Percentiles rank a stretch among this genome's conserved stretches.
These are phyloP conservation scores for Chaunax sp. DNA, from an alignment of 2,797 vertebrate genomes.

Conservation along the genomic window DNA sequence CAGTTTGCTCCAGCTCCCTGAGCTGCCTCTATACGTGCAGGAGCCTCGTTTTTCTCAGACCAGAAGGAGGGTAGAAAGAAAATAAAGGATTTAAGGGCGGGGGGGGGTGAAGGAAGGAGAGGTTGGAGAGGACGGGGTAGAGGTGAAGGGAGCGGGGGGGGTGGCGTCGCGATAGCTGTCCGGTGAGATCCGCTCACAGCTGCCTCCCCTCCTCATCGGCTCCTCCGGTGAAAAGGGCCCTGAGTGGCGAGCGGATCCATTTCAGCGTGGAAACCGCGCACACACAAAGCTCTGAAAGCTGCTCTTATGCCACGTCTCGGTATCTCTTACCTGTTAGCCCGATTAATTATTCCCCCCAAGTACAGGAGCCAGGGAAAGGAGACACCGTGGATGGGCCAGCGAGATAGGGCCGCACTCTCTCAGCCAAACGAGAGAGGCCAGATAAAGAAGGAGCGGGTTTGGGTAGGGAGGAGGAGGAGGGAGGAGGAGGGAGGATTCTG, in stretches of 20 bases:
- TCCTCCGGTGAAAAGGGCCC: conserved; percentile 71
- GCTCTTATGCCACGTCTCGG: conserved; percentile 81
- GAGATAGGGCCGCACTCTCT: conserved; percentile 77
- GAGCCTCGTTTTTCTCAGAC: conserved; percentile 50
- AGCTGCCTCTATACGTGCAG: conserved; percentile 42
- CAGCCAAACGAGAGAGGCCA: conserved; percentile 59
- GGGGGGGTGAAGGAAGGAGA: conserved; percentile 23
- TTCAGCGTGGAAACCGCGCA: conserved; percentile 80
- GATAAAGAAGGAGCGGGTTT: conserved; percentile 59
- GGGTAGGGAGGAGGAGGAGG: conserved; percentile 38
- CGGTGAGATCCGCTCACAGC: conserved; percentile 68
- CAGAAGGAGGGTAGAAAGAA: conserved; percentile 15
- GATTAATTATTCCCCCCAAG: conserved; percentile 83
- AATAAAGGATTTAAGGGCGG: conserved; percentile 23
- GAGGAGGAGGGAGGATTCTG: conserved; percentile 43
- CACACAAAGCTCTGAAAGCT: conserved; percentile 83
- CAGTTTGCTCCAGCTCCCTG: conserved; percentile 49
- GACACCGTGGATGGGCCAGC: conserved; percentile 82
- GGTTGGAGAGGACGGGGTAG: conserved; percentile 26
- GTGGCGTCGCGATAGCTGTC: conserved; percentile 52
- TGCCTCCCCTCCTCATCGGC: conserved; percentile 54
- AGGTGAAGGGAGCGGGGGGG: not conserved
- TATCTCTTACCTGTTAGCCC: conserved; percentile 84
- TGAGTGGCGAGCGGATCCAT: conserved; percentile 80
- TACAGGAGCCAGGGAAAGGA: conserved; percentile 80